Evolutionary conservation across 2,888 invertebrate genomes (phyloP), one percentile per base, ranked within the genome.

Genomic region (Lochmaea capreae): DNA sequence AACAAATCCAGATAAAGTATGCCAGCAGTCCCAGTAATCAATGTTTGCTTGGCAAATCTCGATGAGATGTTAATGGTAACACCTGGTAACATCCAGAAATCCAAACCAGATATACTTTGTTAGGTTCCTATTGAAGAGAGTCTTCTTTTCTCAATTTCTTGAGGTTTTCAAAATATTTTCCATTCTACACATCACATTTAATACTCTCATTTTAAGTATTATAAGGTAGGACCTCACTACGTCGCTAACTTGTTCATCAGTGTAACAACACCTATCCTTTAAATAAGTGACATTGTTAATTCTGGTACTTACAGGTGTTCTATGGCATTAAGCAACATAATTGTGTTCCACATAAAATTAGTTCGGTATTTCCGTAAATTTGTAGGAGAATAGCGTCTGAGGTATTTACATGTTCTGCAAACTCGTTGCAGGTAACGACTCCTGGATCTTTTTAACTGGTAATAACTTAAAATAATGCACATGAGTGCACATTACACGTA

Each of bases 391-490:
- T 54, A 6, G n/a, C 9, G 16, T 16, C 54, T 58, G 58, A 42
- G 43, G 58, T 67, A 18, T 43, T 42, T 42, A 58, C 57, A 39
- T 54, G 67, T 57, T 67, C 57, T 67, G 58, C 42, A 58, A 67
- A 58, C 58, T 54, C 58, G 57, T 39, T 67, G 67, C 42, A 67
- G 33, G 42, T 42, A 58, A 58, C 42, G 39, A 16, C 54, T 65
- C 58, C 58, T 58, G 42, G 67, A 67, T 67, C 43, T 67, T 58
- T 67, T 67, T 67, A 43, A 67, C 14, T 5, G 66, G 42, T 18
- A 33, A 67, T 59, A 57, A 57, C 58, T 67, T 57, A 42, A 67
- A 67, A 67, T 67, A 39, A 39, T 39, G 33, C 33, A 39, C 33
- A 39, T 39, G 33, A 39, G 33, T 39, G 33, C 33, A 39, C 6